phyloP scores from a whole-genome alignment of 2,113 vertebrate genomes.

The Pterocles orientalis region DNA sequence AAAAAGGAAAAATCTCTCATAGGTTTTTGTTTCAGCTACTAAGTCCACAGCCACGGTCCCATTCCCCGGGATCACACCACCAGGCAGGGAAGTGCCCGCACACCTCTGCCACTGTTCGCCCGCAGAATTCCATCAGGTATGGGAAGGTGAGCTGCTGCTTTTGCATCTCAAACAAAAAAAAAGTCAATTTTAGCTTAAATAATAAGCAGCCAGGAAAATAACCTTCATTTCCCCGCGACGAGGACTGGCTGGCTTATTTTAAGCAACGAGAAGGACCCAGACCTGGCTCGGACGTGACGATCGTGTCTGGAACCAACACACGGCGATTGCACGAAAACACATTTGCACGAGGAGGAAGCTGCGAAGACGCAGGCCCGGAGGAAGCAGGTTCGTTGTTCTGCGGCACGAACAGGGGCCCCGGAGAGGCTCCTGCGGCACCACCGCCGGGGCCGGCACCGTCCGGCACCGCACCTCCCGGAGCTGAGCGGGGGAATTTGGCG shows the following conservation, averaged over 20 bases:
- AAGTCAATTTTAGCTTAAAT: not conserved
- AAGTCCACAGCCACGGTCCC: too few relatives aligned
- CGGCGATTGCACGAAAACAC: not conserved
- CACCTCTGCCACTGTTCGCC: fast-evolving
- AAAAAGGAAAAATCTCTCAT: not conserved
- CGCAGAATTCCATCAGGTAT: not conserved
- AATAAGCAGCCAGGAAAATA: not conserved
- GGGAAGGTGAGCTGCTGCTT: not conserved
- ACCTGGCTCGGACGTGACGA: not conserved
- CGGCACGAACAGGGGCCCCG: fast-evolving
- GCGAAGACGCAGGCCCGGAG: not conserved
- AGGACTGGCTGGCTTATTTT: not conserved
- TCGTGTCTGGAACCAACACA: not conserved
- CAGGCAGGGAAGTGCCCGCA: fast-evolving
- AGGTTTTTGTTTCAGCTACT: not conserved
- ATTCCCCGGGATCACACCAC: too few relatives aligned
- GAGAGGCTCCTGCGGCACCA: not conserved
- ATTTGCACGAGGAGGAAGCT: not conserved
- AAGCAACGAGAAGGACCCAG: not conserved
- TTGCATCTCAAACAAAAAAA: not conserved
- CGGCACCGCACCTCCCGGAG: not conserved
- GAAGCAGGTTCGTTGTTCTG: not conserved
- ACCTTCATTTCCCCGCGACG: not conserved
- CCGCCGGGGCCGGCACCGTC: fast-evolving
- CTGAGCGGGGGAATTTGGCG: fast-evolving